Base-by-base conservation (phyloP, 2,797 vertebrate genomes). In the Chaenodraco wilsoni region DNA sequence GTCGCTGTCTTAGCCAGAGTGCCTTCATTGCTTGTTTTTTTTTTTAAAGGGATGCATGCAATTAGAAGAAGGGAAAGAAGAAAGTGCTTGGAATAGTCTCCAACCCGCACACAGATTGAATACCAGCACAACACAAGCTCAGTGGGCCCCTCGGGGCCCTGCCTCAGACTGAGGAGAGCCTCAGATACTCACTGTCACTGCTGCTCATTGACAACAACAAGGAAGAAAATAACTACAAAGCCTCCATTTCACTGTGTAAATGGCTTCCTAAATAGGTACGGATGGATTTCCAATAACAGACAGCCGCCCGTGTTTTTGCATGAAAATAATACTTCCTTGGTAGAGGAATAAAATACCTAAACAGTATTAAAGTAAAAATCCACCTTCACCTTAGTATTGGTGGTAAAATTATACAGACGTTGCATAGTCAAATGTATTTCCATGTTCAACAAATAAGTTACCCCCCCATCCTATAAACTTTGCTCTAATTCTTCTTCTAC, bases 21-120 rank as follows among this genome's bases (percentile, higher is more conserved):
- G 63, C 80, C 82, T 89, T 87, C 81, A 91, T 92, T 91, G 92
- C 89, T 85, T 94, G 73, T 90, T 78, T 82, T 82, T 85, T 67
- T 68, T 82, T 85, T 67, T 68, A 88, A 88, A 85, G 88, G 92
- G 89, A 93, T 90, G 89, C 76, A 93, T 90, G 91, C 93, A 97
- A 97, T 97, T 96, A 96, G 88, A 93, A 82, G 82, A 89, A 49
- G 89, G 87, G 90, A 93, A 94, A 95, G 94, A 95, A 95, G 95
- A 94, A 91, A 94, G 91, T 85, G 90, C 83, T 87, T 75, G 68
- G 82, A 94, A 94, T 86, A 88, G 84, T 83, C 82, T 84, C 84
- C 79, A 90, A 81, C 81, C 89, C 86, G 89, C 90, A 94, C 60
- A 68, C 74, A 70, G 65, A 88, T 84, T 84, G 82, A 89, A 82